Percentiles rank a stretch among this genome's conserved stretches.
Conservation (phyloP, 2,888 invertebrate genomes). For the Geophilus truncorum region DNA sequence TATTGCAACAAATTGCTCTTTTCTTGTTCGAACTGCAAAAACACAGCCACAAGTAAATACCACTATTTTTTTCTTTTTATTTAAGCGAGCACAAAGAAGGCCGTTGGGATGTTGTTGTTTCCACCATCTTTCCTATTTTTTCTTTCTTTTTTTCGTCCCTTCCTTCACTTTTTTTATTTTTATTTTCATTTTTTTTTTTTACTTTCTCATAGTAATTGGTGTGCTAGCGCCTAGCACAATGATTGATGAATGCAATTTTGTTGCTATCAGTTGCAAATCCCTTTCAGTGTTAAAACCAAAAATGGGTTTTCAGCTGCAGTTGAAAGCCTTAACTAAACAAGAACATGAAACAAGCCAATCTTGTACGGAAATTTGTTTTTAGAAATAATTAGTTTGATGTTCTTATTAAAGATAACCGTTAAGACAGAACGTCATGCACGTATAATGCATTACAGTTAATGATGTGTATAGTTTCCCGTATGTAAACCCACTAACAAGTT, state of each 20-base stretch:
- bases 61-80: neutral
- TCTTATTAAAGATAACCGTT: no score
- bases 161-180: neutral
- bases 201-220: neutral
- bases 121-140: neutral
- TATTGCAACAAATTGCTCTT: neutral
- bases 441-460: no score
- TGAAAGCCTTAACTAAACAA: neutral
- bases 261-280: slow-evolving; percentile 15
- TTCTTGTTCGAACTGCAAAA: neutral
- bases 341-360: neutral
- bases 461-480: no score
- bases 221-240: slow-evolving; percentile 12
- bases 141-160: neutral
- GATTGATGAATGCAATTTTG: slow-evolving; percentile 20
- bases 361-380: neutral
- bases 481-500: no score
- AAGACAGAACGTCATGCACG: no score
- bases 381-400: neutral
- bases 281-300: slow-evolving; percentile 8
- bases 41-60: slow-evolving; percentile 1
- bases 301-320: neutral
- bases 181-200: neutral
- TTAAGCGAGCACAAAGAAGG: neutral
- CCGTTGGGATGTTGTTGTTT: slow-evolving; percentile 6